These are phyloP conservation scores for Drosophila ficusphila DNA, from an alignment of 1,140 invertebrate species.

Conservation along the genomic window DNA sequence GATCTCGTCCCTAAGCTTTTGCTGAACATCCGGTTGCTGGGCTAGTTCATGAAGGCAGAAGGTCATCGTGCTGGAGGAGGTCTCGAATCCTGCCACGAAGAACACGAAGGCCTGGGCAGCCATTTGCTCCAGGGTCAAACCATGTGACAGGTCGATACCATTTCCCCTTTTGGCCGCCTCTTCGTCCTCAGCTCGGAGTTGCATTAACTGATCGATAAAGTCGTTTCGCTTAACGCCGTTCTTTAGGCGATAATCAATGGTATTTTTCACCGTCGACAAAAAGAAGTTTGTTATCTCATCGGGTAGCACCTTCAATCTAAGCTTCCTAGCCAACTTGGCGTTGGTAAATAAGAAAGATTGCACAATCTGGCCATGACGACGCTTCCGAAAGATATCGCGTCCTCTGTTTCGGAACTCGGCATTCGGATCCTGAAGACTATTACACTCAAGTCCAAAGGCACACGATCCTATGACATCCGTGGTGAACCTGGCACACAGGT, in stretches of 20 bases:
- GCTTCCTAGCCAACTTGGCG: conserved; percentile 39
- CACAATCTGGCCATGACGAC: conserved; percentile 37
- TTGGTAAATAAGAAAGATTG: conserved; percentile 55
- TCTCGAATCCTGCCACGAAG: conserved; percentile 79
- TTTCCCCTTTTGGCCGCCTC: conserved; percentile 21
- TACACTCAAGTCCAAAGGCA: conserved; percentile 85
- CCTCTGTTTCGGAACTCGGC: conserved; percentile 84
- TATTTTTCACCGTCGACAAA: conserved; percentile 70
- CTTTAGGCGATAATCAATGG: conserved; percentile 81
- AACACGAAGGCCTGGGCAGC: conserved; percentile 77
- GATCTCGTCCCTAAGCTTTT: conserved; percentile 85
- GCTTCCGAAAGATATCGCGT: conserved; percentile 46
- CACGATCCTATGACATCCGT: conserved; percentile 86
- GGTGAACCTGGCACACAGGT: conserved; percentile 86
- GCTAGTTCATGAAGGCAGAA: conserved; percentile 84
- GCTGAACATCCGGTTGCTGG: conserved; percentile 84
- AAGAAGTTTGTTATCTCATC: conserved; percentile 83
- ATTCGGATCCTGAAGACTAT: conserved; percentile 84
- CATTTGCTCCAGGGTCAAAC: conserved; percentile 71
- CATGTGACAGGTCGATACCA: conserved; percentile 55
- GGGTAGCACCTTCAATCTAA: conserved; percentile 56
- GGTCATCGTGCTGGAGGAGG: conserved; percentile 83
- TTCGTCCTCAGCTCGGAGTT: conserved; percentile 61
- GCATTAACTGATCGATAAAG: conserved; percentile 83
- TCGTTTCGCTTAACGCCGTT: conserved; percentile 81